Conservation (phyloP, 2,888 invertebrate species). For the Hydraecia micacea region DNA sequence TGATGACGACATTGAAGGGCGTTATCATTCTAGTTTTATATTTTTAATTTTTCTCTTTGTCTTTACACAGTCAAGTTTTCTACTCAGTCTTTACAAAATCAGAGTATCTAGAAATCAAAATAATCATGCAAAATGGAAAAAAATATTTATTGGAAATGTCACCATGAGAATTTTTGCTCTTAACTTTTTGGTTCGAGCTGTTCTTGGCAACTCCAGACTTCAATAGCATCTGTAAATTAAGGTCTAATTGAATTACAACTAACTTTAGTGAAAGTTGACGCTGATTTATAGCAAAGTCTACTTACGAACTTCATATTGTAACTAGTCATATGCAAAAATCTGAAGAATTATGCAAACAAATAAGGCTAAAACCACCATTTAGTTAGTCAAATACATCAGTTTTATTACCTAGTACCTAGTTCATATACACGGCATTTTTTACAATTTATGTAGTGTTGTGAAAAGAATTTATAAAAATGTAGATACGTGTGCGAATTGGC, state of each 20-base stretch:
- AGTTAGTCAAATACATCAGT: background rate
- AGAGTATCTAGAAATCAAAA: background rate
- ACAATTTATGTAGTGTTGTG: background rate
- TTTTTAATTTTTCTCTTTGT: too few species aligned
- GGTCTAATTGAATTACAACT: constrained; percentile 25
- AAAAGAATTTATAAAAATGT: background rate
- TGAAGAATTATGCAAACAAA: background rate
- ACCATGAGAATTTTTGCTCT: constrained; percentile 1
- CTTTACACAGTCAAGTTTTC: background rate
- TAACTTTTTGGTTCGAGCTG: constrained; percentile 3
- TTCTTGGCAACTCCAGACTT: constrained; percentile 25
- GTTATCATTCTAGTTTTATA: background rate
- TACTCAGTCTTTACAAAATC: background rate
- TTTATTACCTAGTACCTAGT: background rate
- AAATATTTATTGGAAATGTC: background rate
- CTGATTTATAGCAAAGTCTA: background rate
- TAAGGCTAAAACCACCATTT: background rate
- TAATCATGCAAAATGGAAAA: background rate
- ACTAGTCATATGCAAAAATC: background rate
- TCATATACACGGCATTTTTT: background rate
- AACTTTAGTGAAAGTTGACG: constrained; percentile 2
- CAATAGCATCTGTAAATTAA: constrained; percentile 26
- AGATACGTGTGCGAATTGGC: background rate
- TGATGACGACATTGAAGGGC: background rate
- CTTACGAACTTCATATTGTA: background rate